phyloP scores from a whole-genome alignment of 2,888 invertebrate genomes.

The Drosophila nr. medialis region DNA sequence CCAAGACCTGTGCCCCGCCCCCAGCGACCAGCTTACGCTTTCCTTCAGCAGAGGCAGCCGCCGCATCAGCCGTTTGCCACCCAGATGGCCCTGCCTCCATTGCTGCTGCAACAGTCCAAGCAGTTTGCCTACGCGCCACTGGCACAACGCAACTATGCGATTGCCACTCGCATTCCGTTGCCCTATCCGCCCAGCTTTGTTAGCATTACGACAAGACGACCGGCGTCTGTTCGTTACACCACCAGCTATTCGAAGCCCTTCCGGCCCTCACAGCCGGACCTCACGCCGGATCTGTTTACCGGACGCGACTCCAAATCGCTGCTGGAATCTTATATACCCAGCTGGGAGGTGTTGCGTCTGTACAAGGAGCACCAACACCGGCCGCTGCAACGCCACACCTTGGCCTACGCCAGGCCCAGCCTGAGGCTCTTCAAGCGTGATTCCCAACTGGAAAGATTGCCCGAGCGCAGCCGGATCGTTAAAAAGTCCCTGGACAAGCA shows the following conservation, averaged over 20 bases:
- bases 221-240: conserved; percentile 25
- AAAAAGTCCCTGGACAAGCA: conserved; percentile 62
- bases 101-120: conserved; percentile 73
- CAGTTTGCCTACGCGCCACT: conserved; percentile 80
- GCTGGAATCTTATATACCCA: conserved; percentile 87
- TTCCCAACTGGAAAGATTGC: conserved; percentile 24
- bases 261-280: conserved; percentile 61
- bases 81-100: conserved; percentile 20
- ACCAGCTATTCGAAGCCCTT: conserved; percentile 56
- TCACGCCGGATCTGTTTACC: conserved; percentile 77
- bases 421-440: conserved; percentile 64
- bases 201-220: conserved; percentile 74
- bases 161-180: conserved; percentile 57
- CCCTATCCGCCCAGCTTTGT: conserved; percentile 83
- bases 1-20: conserved; percentile 31
- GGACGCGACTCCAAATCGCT: conserved; percentile 85
- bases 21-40: conserved; percentile 49
- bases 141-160: conserved; percentile 63
- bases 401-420: conserved; percentile 58
- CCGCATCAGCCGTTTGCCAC: conserved; percentile 20
- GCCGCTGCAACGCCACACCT: conserved; percentile 52
- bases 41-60: conserved; percentile 38
- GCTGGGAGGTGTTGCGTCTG: conserved; percentile 84
- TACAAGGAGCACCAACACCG: conserved; percentile 63
- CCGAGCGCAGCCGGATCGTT: conserved; percentile 44